Conservation (phyloP, 2,797 vertebrate genomes). For the Neomorphus geoffroyi region DNA sequence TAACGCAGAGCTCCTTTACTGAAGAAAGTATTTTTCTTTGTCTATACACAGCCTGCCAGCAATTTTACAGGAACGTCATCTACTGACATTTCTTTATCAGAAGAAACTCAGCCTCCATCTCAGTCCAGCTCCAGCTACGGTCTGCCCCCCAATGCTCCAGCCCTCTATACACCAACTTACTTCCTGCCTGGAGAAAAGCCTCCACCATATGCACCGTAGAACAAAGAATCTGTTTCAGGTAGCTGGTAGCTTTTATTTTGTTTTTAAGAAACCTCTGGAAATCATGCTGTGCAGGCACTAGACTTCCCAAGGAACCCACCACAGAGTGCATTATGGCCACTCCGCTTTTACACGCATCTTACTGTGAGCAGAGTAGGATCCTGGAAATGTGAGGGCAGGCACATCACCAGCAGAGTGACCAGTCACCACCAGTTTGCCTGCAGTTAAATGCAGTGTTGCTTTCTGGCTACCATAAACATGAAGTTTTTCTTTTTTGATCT, state of each 20-base stretch:
- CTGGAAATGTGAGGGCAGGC: neutral
- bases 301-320: neutral
- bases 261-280: slow-evolving; percentile 21
- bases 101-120: slow-evolving; percentile 76
- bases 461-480: neutral
- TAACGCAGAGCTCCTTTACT: neutral
- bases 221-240: neutral
- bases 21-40: slow-evolving; percentile 43
- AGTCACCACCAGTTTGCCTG: neutral
- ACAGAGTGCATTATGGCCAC: neutral
- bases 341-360: neutral
- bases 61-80: slow-evolving; percentile 78
- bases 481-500: neutral
- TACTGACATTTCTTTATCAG: slow-evolving; percentile 74
- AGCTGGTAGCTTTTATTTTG: neutral
- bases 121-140: slow-evolving; percentile 80
- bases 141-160: slow-evolving; percentile 82
- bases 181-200: slow-evolving; percentile 89
- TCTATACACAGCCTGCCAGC: slow-evolving; percentile 79
- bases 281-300: neutral
- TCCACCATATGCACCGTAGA: slow-evolving; percentile 89
- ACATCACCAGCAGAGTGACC: neutral
- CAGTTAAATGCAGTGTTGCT: neutral
- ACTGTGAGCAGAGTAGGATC: neutral
- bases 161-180: slow-evolving; percentile 78